Conservation (phyloP, 2,888 invertebrate species). For the Pherbina coryleti region DNA sequence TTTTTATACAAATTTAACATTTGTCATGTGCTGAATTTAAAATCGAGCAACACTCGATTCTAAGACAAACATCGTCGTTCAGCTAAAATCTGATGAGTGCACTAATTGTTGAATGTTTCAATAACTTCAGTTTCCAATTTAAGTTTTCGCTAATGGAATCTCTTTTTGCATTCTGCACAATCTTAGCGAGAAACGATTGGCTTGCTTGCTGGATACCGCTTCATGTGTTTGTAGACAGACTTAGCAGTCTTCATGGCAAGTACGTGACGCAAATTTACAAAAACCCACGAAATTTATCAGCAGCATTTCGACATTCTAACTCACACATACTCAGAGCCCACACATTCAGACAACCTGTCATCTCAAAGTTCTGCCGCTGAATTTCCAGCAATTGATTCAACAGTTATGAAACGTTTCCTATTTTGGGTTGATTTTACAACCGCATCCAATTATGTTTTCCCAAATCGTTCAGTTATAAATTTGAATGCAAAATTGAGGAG, state of each 20-base stretch:
- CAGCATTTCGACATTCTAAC: neutral
- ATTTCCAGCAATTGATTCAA: slow-evolving; percentile 17
- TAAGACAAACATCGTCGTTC: neutral
- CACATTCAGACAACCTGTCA: neutral
- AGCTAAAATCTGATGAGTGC: neutral
- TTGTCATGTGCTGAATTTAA: no score
- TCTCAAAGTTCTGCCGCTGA: neutral
- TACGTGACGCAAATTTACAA: slow-evolving; percentile 35
- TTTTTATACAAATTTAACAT: no score
- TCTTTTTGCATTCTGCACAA: neutral
- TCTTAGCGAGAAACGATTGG: neutral
- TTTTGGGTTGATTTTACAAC: slow-evolving; percentile 3
- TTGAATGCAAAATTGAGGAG: neutral
- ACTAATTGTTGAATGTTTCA: slow-evolving; percentile 9
- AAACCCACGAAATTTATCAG: neutral
- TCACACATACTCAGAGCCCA: neutral
- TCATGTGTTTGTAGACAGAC: slow-evolving; percentile 35
- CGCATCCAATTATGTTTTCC: neutral
- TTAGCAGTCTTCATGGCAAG: slow-evolving; percentile 42
- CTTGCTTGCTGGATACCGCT: neutral
- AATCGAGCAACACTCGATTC: no score
- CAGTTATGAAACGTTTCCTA: neutral
- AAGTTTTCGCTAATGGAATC: neutral
- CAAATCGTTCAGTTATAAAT: neutral
- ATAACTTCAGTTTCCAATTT: slow-evolving; percentile 7